Percentiles rank a stretch among this genome's conserved stretches.
phyloP scores from a whole-genome alignment of 1,140 invertebrate species.

The Lordiphosa mommai region DNA sequence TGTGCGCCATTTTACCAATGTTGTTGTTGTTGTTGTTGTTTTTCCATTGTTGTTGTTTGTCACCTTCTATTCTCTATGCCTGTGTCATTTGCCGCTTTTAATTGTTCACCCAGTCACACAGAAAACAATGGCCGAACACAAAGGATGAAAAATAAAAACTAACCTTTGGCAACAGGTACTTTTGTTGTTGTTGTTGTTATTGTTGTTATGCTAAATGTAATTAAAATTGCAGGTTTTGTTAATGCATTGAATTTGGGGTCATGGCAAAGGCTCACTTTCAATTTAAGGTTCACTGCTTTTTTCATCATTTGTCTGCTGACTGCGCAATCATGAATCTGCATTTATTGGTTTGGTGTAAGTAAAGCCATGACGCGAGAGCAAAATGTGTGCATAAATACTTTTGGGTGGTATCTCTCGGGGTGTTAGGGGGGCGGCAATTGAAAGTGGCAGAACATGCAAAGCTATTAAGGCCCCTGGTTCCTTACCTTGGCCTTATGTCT shows the following conservation, averaged over 20 bases:
- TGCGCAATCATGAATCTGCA: constrained; percentile 45
- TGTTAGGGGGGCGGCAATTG: constrained; percentile 3
- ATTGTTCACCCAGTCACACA: constrained; percentile 42
- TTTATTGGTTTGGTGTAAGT: constrained; percentile 23
- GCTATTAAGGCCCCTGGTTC: constrained; percentile 30
- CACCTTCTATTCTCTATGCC: constrained; percentile 26
- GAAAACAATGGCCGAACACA: constrained; percentile 37
- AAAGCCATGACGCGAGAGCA: constrained; percentile 11
- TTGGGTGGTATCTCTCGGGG: constrained; percentile 10
- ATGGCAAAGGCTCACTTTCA: constrained; percentile 9
- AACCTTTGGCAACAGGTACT: constrained; percentile 44
- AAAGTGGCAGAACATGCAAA: constrained; percentile 16
- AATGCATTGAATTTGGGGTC: neutral
- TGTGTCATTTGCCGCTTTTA: constrained; percentile 61
- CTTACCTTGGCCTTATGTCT: constrained; percentile 26
- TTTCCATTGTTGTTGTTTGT: constrained; percentile 18
- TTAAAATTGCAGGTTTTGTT: neutral
- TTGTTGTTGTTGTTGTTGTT: constrained; percentile 11
- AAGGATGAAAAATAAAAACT: constrained; percentile 23
- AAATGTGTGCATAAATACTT: constrained; percentile 43
- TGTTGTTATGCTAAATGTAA: constrained; percentile 4
- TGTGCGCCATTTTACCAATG: constrained; percentile 46
- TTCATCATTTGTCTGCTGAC: constrained; percentile 64
- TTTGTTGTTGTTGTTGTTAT: constrained; percentile 2
- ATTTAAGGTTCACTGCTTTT: constrained; percentile 46